Evolutionary conservation across 2,113 vertebrate species (phyloP).

Genomic region (Gopherus flavomarginatus): DNA sequence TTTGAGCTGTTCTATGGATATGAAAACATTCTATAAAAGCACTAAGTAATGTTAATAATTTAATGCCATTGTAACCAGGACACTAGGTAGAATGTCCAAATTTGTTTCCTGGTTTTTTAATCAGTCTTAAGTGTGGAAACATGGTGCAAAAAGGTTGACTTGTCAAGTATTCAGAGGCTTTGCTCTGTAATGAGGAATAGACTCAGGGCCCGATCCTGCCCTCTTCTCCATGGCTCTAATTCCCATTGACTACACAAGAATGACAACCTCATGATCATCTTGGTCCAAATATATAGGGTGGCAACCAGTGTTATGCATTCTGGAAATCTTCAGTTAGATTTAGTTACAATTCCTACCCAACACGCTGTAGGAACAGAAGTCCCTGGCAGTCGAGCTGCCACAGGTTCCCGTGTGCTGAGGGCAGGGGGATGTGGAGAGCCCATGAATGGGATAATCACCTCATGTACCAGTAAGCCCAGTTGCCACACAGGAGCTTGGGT

Average conservation of each 20-base stretch:
- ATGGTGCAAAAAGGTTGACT: rapidly evolving
- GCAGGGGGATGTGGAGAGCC: rapidly evolving
- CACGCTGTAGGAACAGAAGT: not conserved
- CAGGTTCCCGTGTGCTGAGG: rapidly evolving
- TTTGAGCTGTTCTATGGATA: not conserved
- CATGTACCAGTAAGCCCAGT: rapidly evolving
- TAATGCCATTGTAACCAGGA: not conserved
- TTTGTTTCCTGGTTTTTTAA: not conserved
- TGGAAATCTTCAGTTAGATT: not conserved
- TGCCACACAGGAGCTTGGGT: not conserved
- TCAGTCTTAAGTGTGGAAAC: not conserved
- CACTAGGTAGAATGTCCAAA: not conserved
- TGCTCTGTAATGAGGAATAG: not conserved
- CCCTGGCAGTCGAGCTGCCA: not conserved
- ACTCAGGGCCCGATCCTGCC: not conserved
- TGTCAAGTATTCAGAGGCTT: not conserved
- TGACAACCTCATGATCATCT: not conserved
- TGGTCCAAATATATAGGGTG: not conserved
- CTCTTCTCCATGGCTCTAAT: not conserved
- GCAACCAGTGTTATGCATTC: not conserved
- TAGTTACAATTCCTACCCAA: not conserved
- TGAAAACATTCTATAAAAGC: not conserved
- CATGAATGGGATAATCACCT: not conserved
- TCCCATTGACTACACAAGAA: not conserved
- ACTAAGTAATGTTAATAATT: not conserved